phyloP scores from a whole-genome alignment of 2,113 vertebrate genomes.

The Plestiodon gilberti region DNA sequence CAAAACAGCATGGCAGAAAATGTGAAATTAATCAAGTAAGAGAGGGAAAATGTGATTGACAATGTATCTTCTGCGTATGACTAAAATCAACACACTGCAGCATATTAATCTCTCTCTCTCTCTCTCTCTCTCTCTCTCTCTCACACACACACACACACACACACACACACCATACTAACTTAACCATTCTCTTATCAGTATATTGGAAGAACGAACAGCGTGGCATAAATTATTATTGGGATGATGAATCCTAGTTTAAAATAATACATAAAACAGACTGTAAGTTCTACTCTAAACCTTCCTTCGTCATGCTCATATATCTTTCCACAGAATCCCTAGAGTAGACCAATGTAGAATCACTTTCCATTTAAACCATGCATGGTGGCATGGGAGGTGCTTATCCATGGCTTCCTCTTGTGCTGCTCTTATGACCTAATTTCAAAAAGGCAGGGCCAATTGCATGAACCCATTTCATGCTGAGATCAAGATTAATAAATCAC shows the following conservation, averaged over 20 bases:
- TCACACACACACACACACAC: no score
- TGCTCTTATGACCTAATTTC: not conserved
- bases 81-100: slow-evolving; percentile 23
- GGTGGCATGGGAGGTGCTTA: not conserved
- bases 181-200: not conserved
- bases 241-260: slow-evolving; percentile 12
- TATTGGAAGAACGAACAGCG: not conserved
- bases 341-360: not conserved
- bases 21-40: slow-evolving; percentile 37
- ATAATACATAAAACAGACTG: not conserved
- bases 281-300: not conserved
- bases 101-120: not conserved
- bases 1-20: slow-evolving; percentile 38
- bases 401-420: not conserved
- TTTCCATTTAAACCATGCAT: not conserved
- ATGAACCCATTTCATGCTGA: not conserved
- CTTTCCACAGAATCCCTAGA: not conserved
- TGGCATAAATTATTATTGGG: not conserved
- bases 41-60: not conserved
- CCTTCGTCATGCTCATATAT: not conserved
- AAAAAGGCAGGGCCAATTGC: not conserved
- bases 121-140: no score
- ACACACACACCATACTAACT: no score
- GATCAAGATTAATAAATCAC: not conserved
- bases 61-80: not conserved